Evolutionary conservation across 2,888 invertebrate species (phyloP).

Genomic region (Mycogona germanica): DNA sequence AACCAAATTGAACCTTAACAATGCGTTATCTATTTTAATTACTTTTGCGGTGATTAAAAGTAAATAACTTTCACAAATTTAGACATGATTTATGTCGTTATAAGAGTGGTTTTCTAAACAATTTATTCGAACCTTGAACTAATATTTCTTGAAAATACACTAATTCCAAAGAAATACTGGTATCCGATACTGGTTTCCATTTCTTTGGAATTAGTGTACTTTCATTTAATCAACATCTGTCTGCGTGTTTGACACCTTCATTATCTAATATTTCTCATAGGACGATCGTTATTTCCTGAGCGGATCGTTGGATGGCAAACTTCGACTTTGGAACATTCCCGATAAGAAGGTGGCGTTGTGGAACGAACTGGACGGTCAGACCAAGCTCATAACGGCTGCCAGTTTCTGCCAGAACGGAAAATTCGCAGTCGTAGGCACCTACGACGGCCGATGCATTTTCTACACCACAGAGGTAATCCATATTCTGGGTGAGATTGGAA

Average conservation of each 20-base stretch:
- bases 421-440: conserved; percentile 95
- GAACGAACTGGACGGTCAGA: conserved; percentile 93
- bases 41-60: too few relatives aligned
- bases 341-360: conserved; percentile 97
- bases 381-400: conserved; percentile 89
- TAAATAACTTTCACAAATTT: too few relatives aligned
- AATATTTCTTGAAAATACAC: too few relatives aligned
- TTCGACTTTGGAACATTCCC: conserved; percentile 98
- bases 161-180: not conserved
- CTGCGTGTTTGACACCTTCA: too few relatives aligned
- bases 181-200: not conserved
- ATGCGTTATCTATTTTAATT: too few relatives aligned
- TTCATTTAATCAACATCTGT: not conserved
- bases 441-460: conserved; percentile 96
- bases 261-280: conserved; percentile 30
- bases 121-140: too few relatives aligned
- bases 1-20: too few relatives aligned
- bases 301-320: conserved; percentile 93
- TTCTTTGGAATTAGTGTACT: too few relatives aligned
- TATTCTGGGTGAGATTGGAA: too few relatives aligned
- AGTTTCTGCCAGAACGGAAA: conserved; percentile 97
- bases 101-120: too few relatives aligned
- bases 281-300: conserved; percentile 77
- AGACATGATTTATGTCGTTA: too few relatives aligned
- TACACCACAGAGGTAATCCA: conserved; percentile 69